Conservation (phyloP, 1,140 invertebrate genomes). For the Magallana gigas region DNA sequence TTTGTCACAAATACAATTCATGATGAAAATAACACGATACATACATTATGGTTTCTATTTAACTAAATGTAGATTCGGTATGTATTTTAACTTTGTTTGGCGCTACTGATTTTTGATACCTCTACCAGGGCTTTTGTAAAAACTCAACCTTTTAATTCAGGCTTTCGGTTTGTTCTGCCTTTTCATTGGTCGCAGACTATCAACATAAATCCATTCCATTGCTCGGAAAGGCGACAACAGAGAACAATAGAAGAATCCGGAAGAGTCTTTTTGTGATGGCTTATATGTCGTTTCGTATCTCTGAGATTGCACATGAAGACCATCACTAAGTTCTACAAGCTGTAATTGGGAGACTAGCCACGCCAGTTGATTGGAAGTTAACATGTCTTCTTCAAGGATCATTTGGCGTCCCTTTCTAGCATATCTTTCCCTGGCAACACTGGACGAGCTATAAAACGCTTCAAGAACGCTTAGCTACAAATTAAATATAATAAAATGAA, state of each 20-base stretch:
- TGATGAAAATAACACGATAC: too few species aligned
- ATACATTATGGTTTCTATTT: too few species aligned
- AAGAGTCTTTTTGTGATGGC: too few species aligned
- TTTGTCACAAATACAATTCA: too few species aligned
- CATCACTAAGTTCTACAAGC: neutral
- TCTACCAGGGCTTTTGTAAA: too few species aligned
- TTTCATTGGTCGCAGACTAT: neutral
- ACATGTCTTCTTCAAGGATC: neutral
- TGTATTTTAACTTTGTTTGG: too few species aligned
- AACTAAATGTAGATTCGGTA: too few species aligned
- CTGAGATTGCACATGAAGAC: neutral
- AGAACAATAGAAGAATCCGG: neutral
- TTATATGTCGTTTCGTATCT: neutral
- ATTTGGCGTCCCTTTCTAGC: neutral
- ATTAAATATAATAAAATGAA: neutral
- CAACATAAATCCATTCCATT: slow-evolving; percentile 33
- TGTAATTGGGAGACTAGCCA: neutral
- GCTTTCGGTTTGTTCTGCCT: too few species aligned
- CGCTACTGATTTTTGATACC: too few species aligned
- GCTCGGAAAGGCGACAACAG: slow-evolving; percentile 21
- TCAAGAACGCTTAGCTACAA: neutral
- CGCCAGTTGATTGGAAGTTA: too few species aligned
- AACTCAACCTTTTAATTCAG: too few species aligned
- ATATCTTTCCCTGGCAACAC: neutral
- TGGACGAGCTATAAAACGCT: neutral